Conservation (phyloP, 2,797 vertebrate species). For the Urocyon cinereoargenteus region DNA sequence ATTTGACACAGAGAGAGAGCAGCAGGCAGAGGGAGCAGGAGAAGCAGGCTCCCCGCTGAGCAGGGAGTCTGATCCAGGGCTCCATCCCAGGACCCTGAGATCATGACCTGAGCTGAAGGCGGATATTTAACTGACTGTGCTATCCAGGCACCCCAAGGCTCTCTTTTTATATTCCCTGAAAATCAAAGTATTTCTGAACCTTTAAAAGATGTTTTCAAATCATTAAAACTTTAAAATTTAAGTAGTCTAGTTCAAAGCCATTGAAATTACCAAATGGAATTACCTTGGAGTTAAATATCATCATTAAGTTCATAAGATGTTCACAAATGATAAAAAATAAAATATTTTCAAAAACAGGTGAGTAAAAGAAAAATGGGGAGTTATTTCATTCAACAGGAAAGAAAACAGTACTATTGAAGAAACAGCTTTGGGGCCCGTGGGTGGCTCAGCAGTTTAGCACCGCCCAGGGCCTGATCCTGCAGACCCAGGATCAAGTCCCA, state of each 20-base stretch:
- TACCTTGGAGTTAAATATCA: constrained; percentile 40
- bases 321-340: constrained; percentile 26
- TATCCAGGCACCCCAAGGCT: background rate
- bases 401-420: constrained; percentile 30
- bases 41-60: too few species aligned
- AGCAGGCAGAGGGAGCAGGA: too few species aligned
- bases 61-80: too few species aligned
- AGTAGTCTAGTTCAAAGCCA: constrained; percentile 29
- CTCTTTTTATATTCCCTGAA: constrained; percentile 32
- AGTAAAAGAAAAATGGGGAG: background rate
- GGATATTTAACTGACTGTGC: too few species aligned
- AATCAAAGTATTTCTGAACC: constrained; percentile 2
- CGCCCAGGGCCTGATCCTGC: too few species aligned
- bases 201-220: constrained; percentile 53
- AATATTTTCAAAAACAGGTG: background rate
- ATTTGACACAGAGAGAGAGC: too few species aligned
- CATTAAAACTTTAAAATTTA: constrained; percentile 52
- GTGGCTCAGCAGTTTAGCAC: too few species aligned
- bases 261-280: background rate
- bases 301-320: background rate
- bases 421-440: background rate
- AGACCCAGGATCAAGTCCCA: too few species aligned
- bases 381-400: background rate
- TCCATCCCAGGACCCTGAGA: too few species aligned
- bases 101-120: too few species aligned